Evolutionary conservation across 2,888 invertebrate genomes (phyloP).

Genomic region (Homarus gammarus): DNA sequence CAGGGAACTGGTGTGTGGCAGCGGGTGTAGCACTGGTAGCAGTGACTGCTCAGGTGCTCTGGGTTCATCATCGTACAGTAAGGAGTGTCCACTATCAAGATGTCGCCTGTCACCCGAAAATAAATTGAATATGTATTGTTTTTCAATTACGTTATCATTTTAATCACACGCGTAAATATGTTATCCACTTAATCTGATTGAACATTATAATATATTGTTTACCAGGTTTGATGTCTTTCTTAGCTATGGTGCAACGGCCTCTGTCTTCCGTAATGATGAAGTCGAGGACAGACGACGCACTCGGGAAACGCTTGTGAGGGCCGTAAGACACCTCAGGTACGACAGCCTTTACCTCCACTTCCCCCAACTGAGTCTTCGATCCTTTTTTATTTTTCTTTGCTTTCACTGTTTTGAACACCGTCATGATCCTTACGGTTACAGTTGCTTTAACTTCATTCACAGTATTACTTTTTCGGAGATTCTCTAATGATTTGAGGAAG

Average conservation of each 20-base stretch:
- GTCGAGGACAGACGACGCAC: constrained; percentile 59
- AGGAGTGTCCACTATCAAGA: constrained; percentile 77
- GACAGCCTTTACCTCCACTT: background rate
- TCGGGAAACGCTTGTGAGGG: constrained; percentile 44
- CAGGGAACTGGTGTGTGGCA: constrained; percentile 77
- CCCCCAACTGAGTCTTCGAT: background rate
- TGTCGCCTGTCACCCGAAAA: constrained; percentile 75
- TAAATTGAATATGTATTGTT: background rate
- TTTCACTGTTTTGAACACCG: constrained; percentile 70
- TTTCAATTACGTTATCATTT: too few species aligned
- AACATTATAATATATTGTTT: constrained; percentile 14
- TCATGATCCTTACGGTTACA: constrained; percentile 57
- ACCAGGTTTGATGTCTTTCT: constrained; percentile 77
- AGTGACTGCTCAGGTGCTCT: constrained; percentile 76
- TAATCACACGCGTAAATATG: too few species aligned
- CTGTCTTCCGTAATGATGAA: constrained; percentile 69
- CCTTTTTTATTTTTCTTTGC: constrained; percentile 47
- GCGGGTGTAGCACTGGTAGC: constrained; percentile 77
- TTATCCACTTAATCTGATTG: too few species aligned
- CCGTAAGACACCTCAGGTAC: constrained; percentile 56
- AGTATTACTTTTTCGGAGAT: constrained; percentile 59
- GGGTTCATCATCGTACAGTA: constrained; percentile 77
- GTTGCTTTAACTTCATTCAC: constrained; percentile 69
- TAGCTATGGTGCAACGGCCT: constrained; percentile 77
- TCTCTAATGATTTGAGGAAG: constrained; percentile 67